Percentiles rank a stretch among this genome's conserved stretches.
phyloP scores from a whole-genome alignment of 2,113 vertebrate genomes.

The Neopipo cinnamomea region DNA sequence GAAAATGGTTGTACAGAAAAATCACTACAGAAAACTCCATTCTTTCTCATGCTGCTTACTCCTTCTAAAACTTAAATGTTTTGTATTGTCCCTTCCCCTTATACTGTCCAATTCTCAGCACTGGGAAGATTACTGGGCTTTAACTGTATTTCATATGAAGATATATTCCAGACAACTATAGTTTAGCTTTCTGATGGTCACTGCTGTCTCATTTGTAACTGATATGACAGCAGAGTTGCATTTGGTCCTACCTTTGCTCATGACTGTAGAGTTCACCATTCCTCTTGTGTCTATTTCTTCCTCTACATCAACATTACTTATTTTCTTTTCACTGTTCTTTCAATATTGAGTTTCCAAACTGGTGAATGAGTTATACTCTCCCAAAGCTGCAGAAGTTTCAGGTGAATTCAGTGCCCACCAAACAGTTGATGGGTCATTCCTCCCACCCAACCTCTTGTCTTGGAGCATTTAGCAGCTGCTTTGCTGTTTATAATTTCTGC shows the following conservation, averaged over 20 bases:
- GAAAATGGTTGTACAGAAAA: neutral
- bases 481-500: neutral
- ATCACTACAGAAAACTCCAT: neutral
- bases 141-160: neutral
- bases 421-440: neutral
- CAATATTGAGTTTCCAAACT: neutral
- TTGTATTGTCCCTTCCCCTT: neutral
- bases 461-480: neutral
- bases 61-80: neutral
- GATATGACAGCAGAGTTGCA: neutral
- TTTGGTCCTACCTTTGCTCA: neutral
- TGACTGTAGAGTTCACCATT: neutral
- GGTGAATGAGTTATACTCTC: neutral
- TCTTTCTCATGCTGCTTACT: neutral
- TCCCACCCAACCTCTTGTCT: rapidly evolving
- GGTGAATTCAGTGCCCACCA: neutral
- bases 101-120: neutral
- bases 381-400: rapidly evolving
- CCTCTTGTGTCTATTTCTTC: neutral
- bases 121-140: neutral
- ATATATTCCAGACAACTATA: neutral
- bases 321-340: neutral
- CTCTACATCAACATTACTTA: neutral
- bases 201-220: neutral
- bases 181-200: neutral